Evolutionary conservation across 2,888 invertebrate genomes (phyloP).

Genomic region (Chrysomela aeneicollis): DNA sequence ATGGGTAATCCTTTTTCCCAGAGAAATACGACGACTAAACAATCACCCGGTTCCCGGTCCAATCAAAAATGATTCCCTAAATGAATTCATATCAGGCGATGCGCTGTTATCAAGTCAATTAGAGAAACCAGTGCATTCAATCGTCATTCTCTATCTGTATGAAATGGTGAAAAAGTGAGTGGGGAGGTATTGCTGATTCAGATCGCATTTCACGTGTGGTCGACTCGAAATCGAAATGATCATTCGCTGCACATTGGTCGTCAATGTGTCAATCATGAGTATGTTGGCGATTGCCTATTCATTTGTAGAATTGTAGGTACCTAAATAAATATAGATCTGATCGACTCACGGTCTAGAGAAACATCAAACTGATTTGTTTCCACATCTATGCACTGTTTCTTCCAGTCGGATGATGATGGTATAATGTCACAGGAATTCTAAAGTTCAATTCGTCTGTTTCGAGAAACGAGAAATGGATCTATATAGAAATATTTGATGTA

Average conservation of each 20-base stretch:
- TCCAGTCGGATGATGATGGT: not conserved
- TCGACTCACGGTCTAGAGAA: not conserved
- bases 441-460: too few relatives aligned
- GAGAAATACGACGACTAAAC: too few relatives aligned
- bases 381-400: not conserved
- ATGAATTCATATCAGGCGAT: too few relatives aligned
- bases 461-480: too few relatives aligned
- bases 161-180: slow-evolving; percentile 6
- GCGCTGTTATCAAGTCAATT: too few relatives aligned
- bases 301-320: too few relatives aligned
- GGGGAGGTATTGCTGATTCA: not conserved
- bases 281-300: not conserved
- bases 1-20: too few relatives aligned
- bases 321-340: not conserved
- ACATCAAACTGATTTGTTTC: slow-evolving; percentile 5
- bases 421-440: too few relatives aligned
- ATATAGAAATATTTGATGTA: too few relatives aligned
- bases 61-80: too few relatives aligned
- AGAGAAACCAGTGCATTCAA: too few relatives aligned
- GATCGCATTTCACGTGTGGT: slow-evolving; percentile 16
- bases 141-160: not conserved
- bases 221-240: not conserved
- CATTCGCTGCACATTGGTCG: not conserved
- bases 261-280: not conserved
- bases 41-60: too few relatives aligned